These are phyloP conservation scores for Thripadectes ignobilis DNA, from an alignment of 2,797 vertebrate species.

Conservation along the genomic window DNA sequence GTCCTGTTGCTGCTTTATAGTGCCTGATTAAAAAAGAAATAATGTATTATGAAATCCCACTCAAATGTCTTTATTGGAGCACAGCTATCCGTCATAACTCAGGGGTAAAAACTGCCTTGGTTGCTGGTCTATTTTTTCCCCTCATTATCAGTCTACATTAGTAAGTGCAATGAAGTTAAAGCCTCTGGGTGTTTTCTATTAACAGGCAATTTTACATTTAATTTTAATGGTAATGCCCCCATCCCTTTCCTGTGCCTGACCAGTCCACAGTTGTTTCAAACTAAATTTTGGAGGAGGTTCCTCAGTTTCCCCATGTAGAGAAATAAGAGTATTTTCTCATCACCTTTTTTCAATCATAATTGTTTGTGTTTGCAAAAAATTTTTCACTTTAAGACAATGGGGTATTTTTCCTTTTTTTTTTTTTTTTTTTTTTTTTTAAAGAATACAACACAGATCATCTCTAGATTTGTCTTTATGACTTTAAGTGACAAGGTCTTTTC, in stretches of 20 bases:
- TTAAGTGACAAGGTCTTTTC: neutral
- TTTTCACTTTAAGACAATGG: neutral
- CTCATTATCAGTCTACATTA: neutral
- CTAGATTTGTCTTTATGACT: neutral
- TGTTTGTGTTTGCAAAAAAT: neutral
- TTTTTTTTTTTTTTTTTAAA: neutral
- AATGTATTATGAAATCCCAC: constrained; percentile 50
- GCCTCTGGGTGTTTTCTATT: neutral
- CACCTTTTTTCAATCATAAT: neutral
- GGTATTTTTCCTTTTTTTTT: too few relatives aligned
- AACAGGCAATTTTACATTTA: neutral
- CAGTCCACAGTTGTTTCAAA: neutral
- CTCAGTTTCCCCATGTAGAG: neutral
- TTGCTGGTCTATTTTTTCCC: neutral
- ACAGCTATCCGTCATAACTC: constrained; percentile 32
- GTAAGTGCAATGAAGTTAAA: neutral
- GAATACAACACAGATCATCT: neutral
- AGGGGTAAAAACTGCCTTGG: constrained; percentile 25
- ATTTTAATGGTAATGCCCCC: neutral
- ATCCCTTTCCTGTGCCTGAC: neutral
- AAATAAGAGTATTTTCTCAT: neutral
- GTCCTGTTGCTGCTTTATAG: constrained; percentile 34
- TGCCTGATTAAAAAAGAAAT: constrained; percentile 61
- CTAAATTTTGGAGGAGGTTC: neutral
- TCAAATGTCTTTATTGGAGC: constrained; percentile 37